Evolutionary conservation across 2,113 vertebrate species (phyloP).

Genomic region (Onychorhynchus coronatus): DNA sequence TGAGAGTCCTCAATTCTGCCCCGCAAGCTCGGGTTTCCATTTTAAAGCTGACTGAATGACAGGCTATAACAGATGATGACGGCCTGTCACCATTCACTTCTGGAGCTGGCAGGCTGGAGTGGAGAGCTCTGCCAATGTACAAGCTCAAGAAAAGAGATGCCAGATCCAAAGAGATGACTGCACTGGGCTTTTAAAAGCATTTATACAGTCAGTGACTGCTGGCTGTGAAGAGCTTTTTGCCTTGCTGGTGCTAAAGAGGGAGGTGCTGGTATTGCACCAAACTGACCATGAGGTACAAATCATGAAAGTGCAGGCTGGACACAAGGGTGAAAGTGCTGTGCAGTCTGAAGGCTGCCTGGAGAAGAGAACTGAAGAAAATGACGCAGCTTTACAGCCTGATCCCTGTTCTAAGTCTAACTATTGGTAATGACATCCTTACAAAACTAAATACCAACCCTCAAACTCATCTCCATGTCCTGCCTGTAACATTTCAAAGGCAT

Average conservation of each 20-base stretch:
- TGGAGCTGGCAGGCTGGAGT: slow-evolving; percentile 14
- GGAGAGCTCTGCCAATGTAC: not conserved
- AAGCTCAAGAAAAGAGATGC: not conserved
- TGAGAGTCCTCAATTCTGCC: not conserved
- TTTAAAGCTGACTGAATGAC: not conserved
- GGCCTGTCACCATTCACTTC: not conserved
- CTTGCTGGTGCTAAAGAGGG: not conserved
- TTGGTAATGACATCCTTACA: not conserved
- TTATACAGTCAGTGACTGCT: not conserved
- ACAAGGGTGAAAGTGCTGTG: not conserved
- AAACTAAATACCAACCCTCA: not conserved
- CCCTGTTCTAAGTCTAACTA: not conserved
- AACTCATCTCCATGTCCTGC: not conserved
- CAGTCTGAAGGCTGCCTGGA: not conserved
- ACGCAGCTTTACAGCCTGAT: not conserved
- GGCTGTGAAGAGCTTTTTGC: not conserved
- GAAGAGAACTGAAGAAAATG: not conserved
- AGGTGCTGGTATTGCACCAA: not conserved
- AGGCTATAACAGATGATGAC: not conserved
- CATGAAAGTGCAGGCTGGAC: not conserved
- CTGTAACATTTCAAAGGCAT: not conserved
- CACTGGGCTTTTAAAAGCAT: not conserved
- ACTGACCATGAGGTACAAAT: not conserved
- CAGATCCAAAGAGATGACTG: not conserved
- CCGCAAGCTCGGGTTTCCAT: not conserved